phyloP scores from a whole-genome alignment of 1,140 invertebrate genomes.

The Berghia stephanieae region DNA sequence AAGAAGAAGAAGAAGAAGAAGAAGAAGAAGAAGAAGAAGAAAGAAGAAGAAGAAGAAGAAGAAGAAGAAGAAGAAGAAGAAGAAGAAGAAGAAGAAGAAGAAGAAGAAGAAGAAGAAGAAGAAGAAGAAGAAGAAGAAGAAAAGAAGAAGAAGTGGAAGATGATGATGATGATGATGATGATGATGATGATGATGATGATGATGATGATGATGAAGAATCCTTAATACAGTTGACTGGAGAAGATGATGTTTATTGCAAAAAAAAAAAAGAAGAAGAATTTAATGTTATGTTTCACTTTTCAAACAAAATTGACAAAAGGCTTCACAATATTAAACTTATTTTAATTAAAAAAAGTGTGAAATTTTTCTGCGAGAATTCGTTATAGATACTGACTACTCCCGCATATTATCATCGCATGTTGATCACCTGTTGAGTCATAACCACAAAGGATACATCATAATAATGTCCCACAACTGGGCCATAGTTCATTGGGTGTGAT shows the following conservation, averaged over 20 bases:
- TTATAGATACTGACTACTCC: too few species aligned
- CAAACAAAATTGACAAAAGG: too few species aligned
- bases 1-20: background rate
- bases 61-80: background rate
- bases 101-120: slow-evolving; percentile 10
- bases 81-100: background rate
- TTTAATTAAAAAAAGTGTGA: too few species aligned
- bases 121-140: background rate
- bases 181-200: slow-evolving; percentile 7
- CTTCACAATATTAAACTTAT: too few species aligned
- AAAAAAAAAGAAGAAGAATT: slow-evolving; percentile 7
- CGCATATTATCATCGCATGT: too few species aligned
- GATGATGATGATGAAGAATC: slow-evolving; percentile 16
- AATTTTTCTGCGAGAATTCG: too few species aligned
- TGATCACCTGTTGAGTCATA: too few species aligned
- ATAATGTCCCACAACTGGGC: too few species aligned
- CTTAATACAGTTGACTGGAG: slow-evolving; percentile 14
- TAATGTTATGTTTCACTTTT: too few species aligned
- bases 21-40: slow-evolving; percentile 13
- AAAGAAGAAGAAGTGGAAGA: background rate
- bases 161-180: slow-evolving; percentile 22
- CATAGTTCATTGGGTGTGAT: too few species aligned
- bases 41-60: background rate
- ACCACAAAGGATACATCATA: too few species aligned
- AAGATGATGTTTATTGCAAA: slow-evolving; percentile 25